Percentiles rank a stretch among this genome's conserved stretches.
Conservation (phyloP, 2,797 vertebrate genomes). For the Momotus momota region DNA sequence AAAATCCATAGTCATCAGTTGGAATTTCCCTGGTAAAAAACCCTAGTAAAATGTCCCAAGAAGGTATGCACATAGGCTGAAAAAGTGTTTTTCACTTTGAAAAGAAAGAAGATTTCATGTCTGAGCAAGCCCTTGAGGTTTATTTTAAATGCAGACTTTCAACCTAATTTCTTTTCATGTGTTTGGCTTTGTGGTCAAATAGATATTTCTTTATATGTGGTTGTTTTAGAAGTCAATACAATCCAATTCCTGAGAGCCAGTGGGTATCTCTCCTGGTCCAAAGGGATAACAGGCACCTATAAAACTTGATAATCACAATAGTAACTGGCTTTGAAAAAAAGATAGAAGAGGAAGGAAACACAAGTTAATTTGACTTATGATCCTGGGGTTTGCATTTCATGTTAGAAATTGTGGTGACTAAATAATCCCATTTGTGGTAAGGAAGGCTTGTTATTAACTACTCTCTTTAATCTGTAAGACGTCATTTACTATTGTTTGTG, state of each 20-base stretch:
- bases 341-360: background rate
- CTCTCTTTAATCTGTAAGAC: background rate
- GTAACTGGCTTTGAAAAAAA: background rate
- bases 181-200: background rate
- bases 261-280: background rate
- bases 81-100: background rate
- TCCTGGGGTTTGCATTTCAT: background rate
- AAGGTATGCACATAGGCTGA: background rate
- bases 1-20: rapidly evolving
- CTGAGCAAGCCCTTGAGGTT: background rate
- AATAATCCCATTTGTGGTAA: background rate
- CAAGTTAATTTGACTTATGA: background rate
- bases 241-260: background rate
- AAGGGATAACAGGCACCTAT: background rate
- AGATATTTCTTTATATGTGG: background rate
- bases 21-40: background rate
- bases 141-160: background rate
- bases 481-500: background rate
- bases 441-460: background rate
- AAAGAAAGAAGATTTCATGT: background rate
- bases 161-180: background rate
- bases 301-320: background rate
- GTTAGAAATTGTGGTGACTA: background rate
- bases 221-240: background rate
- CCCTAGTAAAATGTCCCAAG: background rate